Evolutionary conservation across 2,888 invertebrate genomes (phyloP).

Genomic region (Linnaemya vulpina): DNA sequence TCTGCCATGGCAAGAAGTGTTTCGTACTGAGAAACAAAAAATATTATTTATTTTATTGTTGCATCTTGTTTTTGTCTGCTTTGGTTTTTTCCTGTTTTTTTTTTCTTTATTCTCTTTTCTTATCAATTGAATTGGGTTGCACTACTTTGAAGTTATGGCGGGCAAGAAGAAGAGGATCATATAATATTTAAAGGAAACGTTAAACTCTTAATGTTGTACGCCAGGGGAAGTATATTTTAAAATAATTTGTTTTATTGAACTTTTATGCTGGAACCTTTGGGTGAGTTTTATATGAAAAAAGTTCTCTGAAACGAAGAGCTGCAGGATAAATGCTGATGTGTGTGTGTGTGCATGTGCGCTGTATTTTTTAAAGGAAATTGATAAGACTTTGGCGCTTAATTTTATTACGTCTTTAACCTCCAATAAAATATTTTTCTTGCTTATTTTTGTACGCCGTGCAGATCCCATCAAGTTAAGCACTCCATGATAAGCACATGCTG

Average conservation of each 20-base stretch:
- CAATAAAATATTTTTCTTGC: not conserved
- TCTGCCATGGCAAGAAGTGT: not conserved
- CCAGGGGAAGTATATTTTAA: not conserved
- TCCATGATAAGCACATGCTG: not conserved
- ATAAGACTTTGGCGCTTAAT: not conserved
- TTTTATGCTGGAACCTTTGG: not conserved
- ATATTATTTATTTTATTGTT: conserved; percentile 21
- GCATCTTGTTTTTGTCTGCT: conserved; percentile 10
- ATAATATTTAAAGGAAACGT: conserved; percentile 17
- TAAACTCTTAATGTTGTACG: conserved; percentile 11
- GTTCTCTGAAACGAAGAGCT: not conserved
- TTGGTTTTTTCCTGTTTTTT: not conserved
- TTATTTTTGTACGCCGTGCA: not conserved
- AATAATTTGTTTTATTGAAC: conserved; percentile 14
- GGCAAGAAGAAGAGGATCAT: not conserved
- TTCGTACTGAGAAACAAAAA: not conserved
- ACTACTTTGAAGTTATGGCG: conserved; percentile 18
- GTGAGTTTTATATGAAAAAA: not conserved
- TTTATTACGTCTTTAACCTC: not conserved
- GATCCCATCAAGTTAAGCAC: not conserved
- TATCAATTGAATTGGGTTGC: conserved; percentile 50
- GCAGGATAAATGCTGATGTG: not conserved
- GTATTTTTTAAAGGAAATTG: not conserved
- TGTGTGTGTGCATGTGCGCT: too few relatives aligned
- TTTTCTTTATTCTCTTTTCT: not conserved